A percentile compares a stretch with the other conserved stretches of the same genome.
These are phyloP conservation scores for Empis livida DNA, from an alignment of 2,888 invertebrate genomes.

Conservation along the genomic window DNA sequence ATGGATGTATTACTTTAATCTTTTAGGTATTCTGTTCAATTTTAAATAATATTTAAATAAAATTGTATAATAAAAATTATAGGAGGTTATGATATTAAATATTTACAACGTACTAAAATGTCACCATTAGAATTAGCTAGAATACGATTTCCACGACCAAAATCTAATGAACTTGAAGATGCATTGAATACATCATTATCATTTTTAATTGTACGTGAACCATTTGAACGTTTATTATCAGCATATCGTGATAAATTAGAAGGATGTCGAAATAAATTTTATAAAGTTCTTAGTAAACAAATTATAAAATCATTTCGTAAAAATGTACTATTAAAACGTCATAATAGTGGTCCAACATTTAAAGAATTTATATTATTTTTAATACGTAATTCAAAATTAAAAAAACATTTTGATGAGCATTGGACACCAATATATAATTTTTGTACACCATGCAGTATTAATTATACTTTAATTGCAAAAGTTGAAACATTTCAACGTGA, in stretches of 20 bases:
- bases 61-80: no score
- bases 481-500: slow-evolving; percentile 49
- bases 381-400: slow-evolving; percentile 43
- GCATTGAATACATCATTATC: slow-evolving; percentile 49
- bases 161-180: slow-evolving; percentile 49
- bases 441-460: slow-evolving; percentile 52
- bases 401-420: slow-evolving; percentile 47
- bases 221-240: slow-evolving; percentile 56
- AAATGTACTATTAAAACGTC: slow-evolving; percentile 17
- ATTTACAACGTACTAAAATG: slow-evolving; percentile 43
- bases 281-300: slow-evolving; percentile 50
- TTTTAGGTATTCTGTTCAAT: slow-evolving; percentile 40
- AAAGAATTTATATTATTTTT: slow-evolving; percentile 59
- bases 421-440: slow-evolving; percentile 52
- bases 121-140: slow-evolving; percentile 55
- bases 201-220: slow-evolving; percentile 56
- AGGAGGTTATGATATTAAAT: slow-evolving; percentile 49
- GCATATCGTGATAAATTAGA: slow-evolving; percentile 64
- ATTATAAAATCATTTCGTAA: slow-evolving; percentile 49
- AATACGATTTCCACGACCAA: slow-evolving; percentile 54
- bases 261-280: slow-evolving; percentile 53
- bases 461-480: slow-evolving; percentile 50
- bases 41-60: not conserved
- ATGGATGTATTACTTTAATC: slow-evolving; percentile 68
- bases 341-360: slow-evolving; percentile 45